phyloP scores from a whole-genome alignment of 2,113 vertebrate genomes.

The Pteruthius melanotis region DNA sequence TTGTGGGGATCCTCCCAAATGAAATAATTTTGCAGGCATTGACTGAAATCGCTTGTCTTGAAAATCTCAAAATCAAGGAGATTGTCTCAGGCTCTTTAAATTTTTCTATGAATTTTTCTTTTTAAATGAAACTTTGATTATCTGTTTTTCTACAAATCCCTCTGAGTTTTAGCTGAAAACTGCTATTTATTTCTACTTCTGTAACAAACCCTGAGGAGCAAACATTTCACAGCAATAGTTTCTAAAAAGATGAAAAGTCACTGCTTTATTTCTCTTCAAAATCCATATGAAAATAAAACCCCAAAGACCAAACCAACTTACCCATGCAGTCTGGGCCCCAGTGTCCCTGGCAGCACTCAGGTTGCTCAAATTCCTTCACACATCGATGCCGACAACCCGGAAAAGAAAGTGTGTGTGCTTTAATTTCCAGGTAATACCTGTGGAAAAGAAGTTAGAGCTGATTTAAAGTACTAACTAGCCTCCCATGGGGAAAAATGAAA shows the following conservation, averaged over 20 bases:
- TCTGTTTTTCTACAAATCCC: not conserved
- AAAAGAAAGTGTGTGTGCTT: slow-evolving; percentile 17
- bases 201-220: not conserved
- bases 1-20: not conserved
- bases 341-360: slow-evolving; percentile 73
- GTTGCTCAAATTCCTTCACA: slow-evolving; percentile 53
- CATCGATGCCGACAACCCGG: slow-evolving; percentile 74
- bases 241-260: not conserved
- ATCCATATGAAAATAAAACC: not conserved
- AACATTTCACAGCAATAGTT: not conserved
- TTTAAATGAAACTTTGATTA: not conserved
- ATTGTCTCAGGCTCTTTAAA: not conserved
- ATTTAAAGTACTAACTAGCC: not conserved
- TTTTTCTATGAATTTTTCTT: not conserved
- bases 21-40: not conserved
- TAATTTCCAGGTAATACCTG: slow-evolving; percentile 62
- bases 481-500: not conserved
- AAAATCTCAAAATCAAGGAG: not conserved
- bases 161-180: not conserved
- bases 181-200: not conserved
- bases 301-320: slow-evolving; percentile 18
- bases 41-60: not conserved
- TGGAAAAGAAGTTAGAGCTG: not conserved
- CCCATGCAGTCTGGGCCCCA: slow-evolving; percentile 80
- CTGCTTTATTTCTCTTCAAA: not conserved